Evolutionary conservation across 2,888 invertebrate species (phyloP).

Genomic region (Nomada fabriciana): DNA sequence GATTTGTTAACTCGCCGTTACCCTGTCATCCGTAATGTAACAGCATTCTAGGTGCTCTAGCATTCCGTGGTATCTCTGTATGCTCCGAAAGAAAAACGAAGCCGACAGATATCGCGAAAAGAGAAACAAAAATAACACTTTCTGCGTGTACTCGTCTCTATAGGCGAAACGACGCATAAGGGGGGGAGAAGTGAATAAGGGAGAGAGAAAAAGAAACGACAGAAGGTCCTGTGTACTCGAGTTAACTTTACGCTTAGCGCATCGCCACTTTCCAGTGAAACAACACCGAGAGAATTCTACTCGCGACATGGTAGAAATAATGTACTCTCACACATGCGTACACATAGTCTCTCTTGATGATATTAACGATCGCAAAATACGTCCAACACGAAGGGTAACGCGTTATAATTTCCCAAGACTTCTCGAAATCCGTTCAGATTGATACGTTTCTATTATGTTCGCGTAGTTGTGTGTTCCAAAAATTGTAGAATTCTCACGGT

Average conservation of each 20-base stretch:
- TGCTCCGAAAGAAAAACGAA: background rate
- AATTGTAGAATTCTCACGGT: conserved; percentile 33
- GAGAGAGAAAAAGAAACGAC: conserved; percentile 66
- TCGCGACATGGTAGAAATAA: background rate
- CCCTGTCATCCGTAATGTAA: conserved; percentile 46
- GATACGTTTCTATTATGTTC: no score
- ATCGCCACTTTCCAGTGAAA: conserved; percentile 61
- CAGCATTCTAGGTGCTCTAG: conserved; percentile 46
- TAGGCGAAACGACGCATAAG: conserved; percentile 69
- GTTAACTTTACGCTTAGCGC: conserved; percentile 71
- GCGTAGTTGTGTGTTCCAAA: background rate
- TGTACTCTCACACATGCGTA: no score
- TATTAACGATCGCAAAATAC: conserved; percentile 7
- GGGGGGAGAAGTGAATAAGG: conserved; percentile 37
- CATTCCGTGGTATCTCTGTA: conserved; percentile 11
- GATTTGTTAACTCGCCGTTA: conserved; percentile 60
- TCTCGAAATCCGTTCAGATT: no score
- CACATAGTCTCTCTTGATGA: background rate
- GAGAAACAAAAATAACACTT: background rate
- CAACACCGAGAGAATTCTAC: conserved; percentile 47
- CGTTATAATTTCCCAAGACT: no score
- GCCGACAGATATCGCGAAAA: conserved; percentile 18
- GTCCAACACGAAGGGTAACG: background rate
- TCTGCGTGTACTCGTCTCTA: conserved; percentile 51
- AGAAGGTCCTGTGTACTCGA: conserved; percentile 72